Percentiles rank a stretch among this genome's conserved stretches.
Evolutionary conservation across 2,888 invertebrate species (phyloP).

Genomic region (Acanthosoma haemorrhoidale): DNA sequence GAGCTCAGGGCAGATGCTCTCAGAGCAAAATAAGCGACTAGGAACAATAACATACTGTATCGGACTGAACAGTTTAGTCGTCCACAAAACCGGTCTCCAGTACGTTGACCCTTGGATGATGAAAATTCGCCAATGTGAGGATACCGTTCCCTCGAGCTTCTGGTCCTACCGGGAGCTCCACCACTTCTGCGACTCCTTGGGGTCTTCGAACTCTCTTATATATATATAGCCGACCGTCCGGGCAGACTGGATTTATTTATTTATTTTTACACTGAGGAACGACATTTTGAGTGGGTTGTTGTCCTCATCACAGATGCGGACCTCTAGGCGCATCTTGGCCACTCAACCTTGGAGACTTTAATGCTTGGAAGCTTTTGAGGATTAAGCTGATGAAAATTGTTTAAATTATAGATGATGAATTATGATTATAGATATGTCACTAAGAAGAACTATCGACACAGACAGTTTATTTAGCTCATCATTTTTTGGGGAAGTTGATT

Average conservation of each 20-base stretch:
- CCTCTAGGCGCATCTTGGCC: neutral
- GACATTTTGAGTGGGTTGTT: neutral
- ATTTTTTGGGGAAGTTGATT: too few species aligned
- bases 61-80: neutral
- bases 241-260: neutral
- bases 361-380: too few species aligned
- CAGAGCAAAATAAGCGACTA: neutral
- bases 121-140: neutral
- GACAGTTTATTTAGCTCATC: too few species aligned
- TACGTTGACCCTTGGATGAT: neutral
- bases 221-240: neutral
- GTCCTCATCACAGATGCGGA: neutral
- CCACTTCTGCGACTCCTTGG: neutral
- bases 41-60: neutral
- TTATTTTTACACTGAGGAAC: neutral
- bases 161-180: neutral
- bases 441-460: too few species aligned
- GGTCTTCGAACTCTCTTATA: neutral
- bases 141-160: neutral
- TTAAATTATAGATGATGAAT: too few species aligned
- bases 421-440: too few species aligned
- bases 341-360: conserved; percentile 55
- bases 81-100: neutral
- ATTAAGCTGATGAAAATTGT: too few species aligned
- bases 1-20: neutral